Conservation (phyloP, 2,113 vertebrate genomes). For the Azemiops feae region DNA sequence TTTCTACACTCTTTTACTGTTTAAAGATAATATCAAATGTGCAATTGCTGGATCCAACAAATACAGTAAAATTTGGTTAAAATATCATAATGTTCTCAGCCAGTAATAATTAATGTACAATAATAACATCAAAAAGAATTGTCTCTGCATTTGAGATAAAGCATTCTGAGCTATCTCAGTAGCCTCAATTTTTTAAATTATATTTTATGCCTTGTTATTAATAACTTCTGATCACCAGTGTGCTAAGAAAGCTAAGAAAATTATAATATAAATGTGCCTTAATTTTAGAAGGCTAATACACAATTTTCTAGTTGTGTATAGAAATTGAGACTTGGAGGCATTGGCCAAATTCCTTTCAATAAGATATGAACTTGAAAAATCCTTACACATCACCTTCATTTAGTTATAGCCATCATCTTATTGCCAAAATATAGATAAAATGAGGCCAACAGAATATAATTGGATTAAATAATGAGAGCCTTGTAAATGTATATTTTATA, state of each 20-base stretch:
- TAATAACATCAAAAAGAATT: background rate
- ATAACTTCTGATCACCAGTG: background rate
- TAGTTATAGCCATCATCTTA: background rate
- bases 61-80: background rate
- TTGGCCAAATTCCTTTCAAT: background rate
- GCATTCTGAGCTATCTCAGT: background rate
- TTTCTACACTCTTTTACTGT: slow-evolving; percentile 5
- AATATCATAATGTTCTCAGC: background rate
- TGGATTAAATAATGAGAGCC: too few species aligned
- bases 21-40: slow-evolving; percentile 25
- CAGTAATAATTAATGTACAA: background rate
- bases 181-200: background rate
- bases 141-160: background rate
- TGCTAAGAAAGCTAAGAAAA: too few species aligned
- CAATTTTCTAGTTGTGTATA: too few species aligned
- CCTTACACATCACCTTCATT: background rate
- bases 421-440: background rate
- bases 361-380: background rate
- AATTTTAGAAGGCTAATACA: background rate
- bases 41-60: background rate
- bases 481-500: too few species aligned
- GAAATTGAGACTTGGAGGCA: too few species aligned
- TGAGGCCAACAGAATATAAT: slow-evolving; percentile 1
- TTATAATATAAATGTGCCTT: background rate
- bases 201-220: background rate